phyloP scores from a whole-genome alignment of 2,113 vertebrate genomes.

The Serinus canaria region DNA sequence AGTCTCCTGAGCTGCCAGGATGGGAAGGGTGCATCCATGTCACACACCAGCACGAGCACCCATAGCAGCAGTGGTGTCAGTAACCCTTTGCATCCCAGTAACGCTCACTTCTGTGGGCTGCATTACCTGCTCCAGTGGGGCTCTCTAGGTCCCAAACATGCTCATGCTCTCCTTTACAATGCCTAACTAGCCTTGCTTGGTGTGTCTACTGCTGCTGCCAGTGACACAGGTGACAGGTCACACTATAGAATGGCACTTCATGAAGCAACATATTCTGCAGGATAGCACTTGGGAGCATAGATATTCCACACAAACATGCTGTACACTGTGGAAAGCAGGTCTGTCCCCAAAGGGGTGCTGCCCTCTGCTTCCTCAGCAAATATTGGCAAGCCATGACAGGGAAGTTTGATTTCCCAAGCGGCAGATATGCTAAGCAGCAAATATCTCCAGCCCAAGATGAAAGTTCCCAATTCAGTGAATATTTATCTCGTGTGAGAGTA shows the following conservation, averaged over 20 bases:
- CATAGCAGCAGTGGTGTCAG: fast-evolving
- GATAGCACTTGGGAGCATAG: background rate
- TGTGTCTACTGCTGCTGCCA: background rate
- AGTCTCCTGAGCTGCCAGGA: background rate
- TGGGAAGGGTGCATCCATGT: background rate
- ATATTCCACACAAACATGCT: background rate
- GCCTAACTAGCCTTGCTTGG: background rate
- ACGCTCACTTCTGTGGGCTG: fast-evolving
- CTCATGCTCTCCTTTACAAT: background rate
- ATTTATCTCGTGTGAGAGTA: background rate
- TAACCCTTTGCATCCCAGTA: background rate
- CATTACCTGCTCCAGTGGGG: background rate
- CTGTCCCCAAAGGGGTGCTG: background rate
- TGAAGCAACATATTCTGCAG: background rate
- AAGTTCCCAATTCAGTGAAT: background rate
- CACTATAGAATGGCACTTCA: background rate
- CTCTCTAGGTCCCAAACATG: background rate
- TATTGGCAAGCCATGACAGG: background rate
- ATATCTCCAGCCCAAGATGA: background rate
- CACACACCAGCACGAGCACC: background rate
- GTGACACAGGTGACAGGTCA: background rate
- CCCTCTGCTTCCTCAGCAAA: background rate
- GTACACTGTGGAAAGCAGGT: background rate
- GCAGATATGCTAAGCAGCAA: background rate
- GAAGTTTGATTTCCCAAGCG: background rate